Conservation (phyloP, 2,113 vertebrate species). For the Centropus unirufus region DNA sequence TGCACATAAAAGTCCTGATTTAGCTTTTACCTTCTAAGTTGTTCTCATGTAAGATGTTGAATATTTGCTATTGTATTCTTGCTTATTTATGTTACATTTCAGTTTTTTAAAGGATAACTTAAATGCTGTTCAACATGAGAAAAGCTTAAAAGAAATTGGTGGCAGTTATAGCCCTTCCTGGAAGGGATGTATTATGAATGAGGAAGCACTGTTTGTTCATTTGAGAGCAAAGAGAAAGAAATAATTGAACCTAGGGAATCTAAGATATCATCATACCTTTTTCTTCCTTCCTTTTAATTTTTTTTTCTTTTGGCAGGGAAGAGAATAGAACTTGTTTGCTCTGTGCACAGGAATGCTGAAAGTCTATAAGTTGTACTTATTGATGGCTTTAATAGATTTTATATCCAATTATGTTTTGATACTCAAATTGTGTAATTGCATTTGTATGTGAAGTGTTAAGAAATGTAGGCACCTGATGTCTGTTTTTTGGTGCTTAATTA, state of each 20-base stretch:
- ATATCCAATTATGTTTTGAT: neutral
- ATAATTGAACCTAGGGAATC: neutral
- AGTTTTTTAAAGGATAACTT: neutral
- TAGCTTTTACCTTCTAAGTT: neutral
- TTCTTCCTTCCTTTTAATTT: fast-evolving
- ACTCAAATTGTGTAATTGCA: neutral
- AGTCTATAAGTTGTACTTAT: neutral
- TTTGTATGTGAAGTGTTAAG: neutral
- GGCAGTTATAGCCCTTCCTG: neutral
- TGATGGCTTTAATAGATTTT: neutral
- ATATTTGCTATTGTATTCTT: neutral
- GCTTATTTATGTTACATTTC: neutral
- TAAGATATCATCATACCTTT: neutral
- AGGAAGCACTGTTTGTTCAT: neutral
- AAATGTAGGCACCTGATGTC: neutral
- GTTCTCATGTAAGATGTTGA: neutral
- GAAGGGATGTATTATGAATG: neutral
- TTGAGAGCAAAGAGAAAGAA: neutral
- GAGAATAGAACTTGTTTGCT: neutral
- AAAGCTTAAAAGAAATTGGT: neutral
- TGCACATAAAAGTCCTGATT: neutral
- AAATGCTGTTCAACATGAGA: neutral
- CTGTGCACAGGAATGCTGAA: neutral
- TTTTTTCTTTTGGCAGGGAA: neutral
- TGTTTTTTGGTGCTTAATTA: neutral